These are phyloP conservation scores for Cydia splendana DNA, from an alignment of 1,140 invertebrate genomes.

Conservation along the genomic window DNA sequence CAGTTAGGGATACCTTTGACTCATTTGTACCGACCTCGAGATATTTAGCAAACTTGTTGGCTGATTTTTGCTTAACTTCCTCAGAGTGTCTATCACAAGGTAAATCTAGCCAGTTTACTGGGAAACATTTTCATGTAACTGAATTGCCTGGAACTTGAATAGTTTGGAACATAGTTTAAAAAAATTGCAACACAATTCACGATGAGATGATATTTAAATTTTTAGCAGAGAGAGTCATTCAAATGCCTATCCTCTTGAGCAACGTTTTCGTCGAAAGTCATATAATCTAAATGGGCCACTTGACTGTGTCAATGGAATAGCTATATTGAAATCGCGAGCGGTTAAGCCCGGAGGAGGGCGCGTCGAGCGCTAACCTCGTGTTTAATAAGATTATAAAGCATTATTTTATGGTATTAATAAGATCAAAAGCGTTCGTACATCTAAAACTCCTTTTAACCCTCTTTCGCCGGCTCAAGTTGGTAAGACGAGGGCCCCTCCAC, in stretches of 20 bases:
- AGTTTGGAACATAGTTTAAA: not conserved
- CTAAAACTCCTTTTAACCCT: slow-evolving; percentile 73
- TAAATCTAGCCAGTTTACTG: not conserved
- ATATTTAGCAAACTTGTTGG: slow-evolving; percentile 33
- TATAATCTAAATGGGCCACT: slow-evolving; percentile 23
- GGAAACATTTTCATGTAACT: no score
- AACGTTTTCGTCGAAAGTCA: slow-evolving; percentile 20
- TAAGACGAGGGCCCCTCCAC: slow-evolving; percentile 42
- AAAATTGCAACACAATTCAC: not conserved
- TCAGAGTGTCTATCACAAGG: not conserved
- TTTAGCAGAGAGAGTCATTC: not conserved
- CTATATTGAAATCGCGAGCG: slow-evolving; percentile 82
- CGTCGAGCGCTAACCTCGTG: slow-evolving; percentile 81
- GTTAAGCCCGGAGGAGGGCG: slow-evolving; percentile 73
- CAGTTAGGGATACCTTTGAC: slow-evolving; percentile 50
- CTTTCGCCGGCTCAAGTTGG: slow-evolving; percentile 58
- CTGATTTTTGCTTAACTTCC: not conserved
- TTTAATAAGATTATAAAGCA: slow-evolving; percentile 85
- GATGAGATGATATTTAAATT: not conserved
- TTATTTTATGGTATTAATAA: slow-evolving; percentile 84
- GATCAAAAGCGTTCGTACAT: slow-evolving; percentile 81
- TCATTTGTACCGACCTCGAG: slow-evolving; percentile 54
- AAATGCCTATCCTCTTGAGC: not conserved
- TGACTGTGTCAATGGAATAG: slow-evolving; percentile 70
- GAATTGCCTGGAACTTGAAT: no score